Evolutionary conservation across 2,888 invertebrate genomes (phyloP).

Genomic region (Drosophila hamatofila): DNA sequence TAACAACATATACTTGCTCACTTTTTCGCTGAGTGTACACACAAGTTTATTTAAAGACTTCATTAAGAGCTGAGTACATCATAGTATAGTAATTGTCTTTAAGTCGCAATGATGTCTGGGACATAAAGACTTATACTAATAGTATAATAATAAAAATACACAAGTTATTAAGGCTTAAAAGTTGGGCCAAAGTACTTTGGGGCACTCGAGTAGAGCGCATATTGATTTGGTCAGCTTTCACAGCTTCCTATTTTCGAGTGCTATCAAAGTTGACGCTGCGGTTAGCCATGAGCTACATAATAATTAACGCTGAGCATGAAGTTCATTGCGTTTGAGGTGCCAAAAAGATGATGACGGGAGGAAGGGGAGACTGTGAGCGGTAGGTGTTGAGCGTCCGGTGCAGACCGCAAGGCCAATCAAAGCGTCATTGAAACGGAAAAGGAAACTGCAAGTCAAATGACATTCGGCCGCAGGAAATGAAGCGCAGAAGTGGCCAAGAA

Average conservation of each 20-base stretch:
- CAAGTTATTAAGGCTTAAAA: conserved; percentile 10
- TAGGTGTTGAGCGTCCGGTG: conserved; percentile 6
- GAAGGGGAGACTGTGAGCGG: background rate
- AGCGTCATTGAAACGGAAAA: conserved; percentile 80
- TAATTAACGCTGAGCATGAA: conserved; percentile 67
- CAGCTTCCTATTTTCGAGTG: conserved; percentile 10
- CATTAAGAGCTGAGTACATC: conserved; percentile 10
- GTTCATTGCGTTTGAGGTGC: conserved; percentile 28
- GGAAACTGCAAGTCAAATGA: conserved; percentile 79
- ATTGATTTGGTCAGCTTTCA: conserved; percentile 8
- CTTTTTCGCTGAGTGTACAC: background rate
- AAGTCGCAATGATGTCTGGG: conserved; percentile 6
- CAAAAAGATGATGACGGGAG: background rate
- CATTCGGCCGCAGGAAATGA: conserved; percentile 76
- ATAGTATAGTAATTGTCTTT: conserved; percentile 2
- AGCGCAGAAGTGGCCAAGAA: conserved; percentile 60
- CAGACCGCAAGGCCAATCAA: conserved; percentile 76
- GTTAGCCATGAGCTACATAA: conserved; percentile 38
- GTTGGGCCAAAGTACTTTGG: conserved; percentile 1
- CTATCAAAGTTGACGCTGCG: conserved; percentile 15
- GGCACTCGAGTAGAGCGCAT: background rate
- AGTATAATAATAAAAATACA: conserved; percentile 2
- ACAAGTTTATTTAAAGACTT: background rate
- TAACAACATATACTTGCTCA: too few relatives aligned
- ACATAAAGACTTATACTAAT: conserved; percentile 3